Evolutionary conservation across 92 coral and sea anemone species (phyloP).

Genomic region (Umimayanthus kanabou): DNA sequence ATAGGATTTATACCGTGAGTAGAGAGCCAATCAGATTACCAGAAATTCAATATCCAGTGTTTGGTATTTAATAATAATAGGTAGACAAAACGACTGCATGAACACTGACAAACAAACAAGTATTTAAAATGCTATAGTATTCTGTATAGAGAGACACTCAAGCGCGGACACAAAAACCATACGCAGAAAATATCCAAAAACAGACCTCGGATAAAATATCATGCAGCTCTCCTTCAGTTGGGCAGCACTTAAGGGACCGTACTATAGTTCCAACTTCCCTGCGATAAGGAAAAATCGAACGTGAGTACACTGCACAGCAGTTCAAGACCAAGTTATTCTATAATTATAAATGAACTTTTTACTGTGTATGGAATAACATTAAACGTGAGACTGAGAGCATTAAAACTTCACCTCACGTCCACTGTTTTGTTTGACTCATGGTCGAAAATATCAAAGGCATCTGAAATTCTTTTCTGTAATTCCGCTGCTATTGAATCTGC

Average conservation of each 20-base stretch:
- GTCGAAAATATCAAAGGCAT: conserved; percentile 97
- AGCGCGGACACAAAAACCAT: too few species aligned
- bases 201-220: conserved; percentile 93
- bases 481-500: conserved; percentile 89
- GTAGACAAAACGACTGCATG: too few species aligned
- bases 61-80: too few species aligned
- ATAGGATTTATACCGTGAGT: too few species aligned
- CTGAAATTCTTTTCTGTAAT: conserved; percentile 85
- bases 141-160: too few species aligned
- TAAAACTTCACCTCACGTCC: conserved; percentile 82
- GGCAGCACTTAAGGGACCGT: conserved; percentile 94
- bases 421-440: conserved; percentile 99
- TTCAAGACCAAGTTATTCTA: neutral
- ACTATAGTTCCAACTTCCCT: conserved; percentile 99
- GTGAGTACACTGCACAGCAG: neutral
- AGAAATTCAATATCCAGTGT: too few species aligned
- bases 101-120: too few species aligned
- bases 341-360: too few species aligned
- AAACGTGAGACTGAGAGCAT: too few species aligned
- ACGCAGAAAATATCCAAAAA: neutral
- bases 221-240: conserved; percentile 98
- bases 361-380: neutral
- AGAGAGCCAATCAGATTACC: too few species aligned
- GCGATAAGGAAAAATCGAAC: conserved; percentile 21
- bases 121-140: too few species aligned